A percentile compares a stretch with the other conserved stretches of the same genome.
phyloP scores from a whole-genome alignment of 2,888 invertebrate species.

The Malthinus seriepunctatus region DNA sequence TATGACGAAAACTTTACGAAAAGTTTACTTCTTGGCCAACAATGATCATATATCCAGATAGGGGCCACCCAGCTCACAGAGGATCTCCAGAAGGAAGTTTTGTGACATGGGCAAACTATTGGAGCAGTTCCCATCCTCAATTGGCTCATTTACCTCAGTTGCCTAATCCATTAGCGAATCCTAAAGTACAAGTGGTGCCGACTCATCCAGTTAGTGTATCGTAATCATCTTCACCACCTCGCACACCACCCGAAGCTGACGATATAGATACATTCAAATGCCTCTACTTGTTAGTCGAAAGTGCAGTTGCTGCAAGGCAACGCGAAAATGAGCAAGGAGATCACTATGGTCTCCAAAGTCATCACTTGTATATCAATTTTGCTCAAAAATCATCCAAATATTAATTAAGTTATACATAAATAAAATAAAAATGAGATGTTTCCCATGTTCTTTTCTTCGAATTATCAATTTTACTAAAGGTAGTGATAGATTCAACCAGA shows the following conservation, averaged over 20 bases:
- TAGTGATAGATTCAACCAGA: no score
- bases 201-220: slow-evolving; percentile 50
- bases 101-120: slow-evolving; percentile 49
- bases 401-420: slow-evolving; percentile 14
- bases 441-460: slow-evolving; percentile 2
- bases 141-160: slow-evolving; percentile 63
- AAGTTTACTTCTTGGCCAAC: slow-evolving; percentile 75
- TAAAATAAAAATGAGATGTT: slow-evolving; percentile 12
- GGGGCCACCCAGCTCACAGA: slow-evolving; percentile 38
- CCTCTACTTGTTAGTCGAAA: slow-evolving; percentile 83
- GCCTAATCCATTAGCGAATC: slow-evolving; percentile 57
- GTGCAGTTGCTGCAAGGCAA: slow-evolving; percentile 81
- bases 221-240: slow-evolving; percentile 41
- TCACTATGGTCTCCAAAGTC: slow-evolving; percentile 1
- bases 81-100: slow-evolving; percentile 30
- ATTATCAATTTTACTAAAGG: not conserved
- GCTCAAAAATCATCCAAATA: slow-evolving; percentile 18
- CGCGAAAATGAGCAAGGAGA: slow-evolving; percentile 68
- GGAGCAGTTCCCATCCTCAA: slow-evolving; percentile 63
- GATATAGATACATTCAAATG: slow-evolving; percentile 81
- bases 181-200: slow-evolving; percentile 59
- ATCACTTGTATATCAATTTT: slow-evolving; percentile 23
- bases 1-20: slow-evolving; percentile 68
- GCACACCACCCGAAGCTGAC: slow-evolving; percentile 36
- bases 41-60: slow-evolving; percentile 64